Base-by-base conservation (phyloP, 2,888 invertebrate genomes). In the Chalcosyrphus nemorum region DNA sequence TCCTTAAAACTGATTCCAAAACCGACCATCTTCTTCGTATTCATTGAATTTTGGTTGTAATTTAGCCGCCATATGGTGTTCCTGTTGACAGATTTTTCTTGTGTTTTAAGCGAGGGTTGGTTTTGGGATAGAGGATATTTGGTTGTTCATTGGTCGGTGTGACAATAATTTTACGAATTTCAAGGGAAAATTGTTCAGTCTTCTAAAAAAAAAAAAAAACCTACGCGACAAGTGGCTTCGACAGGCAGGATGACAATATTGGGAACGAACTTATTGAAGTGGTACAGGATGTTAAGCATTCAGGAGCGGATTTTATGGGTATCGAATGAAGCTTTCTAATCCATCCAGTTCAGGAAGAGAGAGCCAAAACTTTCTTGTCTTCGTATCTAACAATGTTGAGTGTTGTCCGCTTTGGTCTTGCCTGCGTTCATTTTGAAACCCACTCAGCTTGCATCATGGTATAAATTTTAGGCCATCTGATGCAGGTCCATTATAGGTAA, bases 151-250 rank as follows among this genome's bases (percentile, higher is more conserved):
- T 81, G 63, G 81, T 38, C 45, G 32, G 24, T 17, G 32, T 35
- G 15, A n/a, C 45, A 68, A 52, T 66, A 21, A 32, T 71, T 76
- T 71, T 50, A n/a, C 56, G 45, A 56, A 52, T 45, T 35, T 17
- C 5, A 24, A 4, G 24, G 4, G 29, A 29, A 29, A 32, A 70
- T 70, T 65, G 41, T 32, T 27, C 15, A 38, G 19, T 59, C 70
- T 29, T 24, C 27, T 5, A 27, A 27, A 27, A 27, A 11, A 7
- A 35, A n/a, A 70, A 71, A 71, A 29, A 63, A 47, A 74, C 15
- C 32, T n/a, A 43, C 17, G 43, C 43, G 72, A 74, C 77, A 82
- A 77, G 82, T 82, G 68, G 56, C 27, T 57, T 68, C 41, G 82
- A 82, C 65, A 76, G 54, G 41, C 47, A 21, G 27, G 11, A 5